These are phyloP conservation scores for Dasyurus viverrinus DNA, from an alignment of 2,113 vertebrate species.

Conservation along the genomic window DNA sequence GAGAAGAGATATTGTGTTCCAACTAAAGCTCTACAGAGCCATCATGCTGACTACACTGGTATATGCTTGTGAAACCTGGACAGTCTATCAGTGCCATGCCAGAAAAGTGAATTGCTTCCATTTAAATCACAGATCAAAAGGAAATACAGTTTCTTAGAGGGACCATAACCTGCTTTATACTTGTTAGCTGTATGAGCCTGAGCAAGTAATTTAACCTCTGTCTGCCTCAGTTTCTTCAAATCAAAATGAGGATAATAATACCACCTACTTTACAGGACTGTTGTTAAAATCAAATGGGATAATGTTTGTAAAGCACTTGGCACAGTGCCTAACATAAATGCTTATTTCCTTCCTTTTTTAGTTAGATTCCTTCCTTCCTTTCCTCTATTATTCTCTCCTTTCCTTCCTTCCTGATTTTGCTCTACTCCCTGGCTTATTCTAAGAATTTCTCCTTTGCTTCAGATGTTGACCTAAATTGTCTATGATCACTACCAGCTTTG, in stretches of 20 bases:
- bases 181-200: neutral
- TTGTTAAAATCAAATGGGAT: neutral
- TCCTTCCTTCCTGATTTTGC: neutral
- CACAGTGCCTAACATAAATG: neutral
- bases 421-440: neutral
- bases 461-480: neutral
- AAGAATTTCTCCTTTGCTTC: neutral
- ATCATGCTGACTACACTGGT: too few relatives aligned
- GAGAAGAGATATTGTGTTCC: too few relatives aligned
- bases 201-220: neutral
- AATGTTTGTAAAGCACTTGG: neutral
- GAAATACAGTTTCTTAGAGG: too few relatives aligned
- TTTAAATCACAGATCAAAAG: too few relatives aligned
- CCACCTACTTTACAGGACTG: neutral
- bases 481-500: neutral
- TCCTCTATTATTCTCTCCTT: neutral
- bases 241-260: neutral
- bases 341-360: neutral
- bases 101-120: too few relatives aligned
- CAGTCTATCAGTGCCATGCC: too few relatives aligned
- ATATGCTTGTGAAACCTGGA: too few relatives aligned
- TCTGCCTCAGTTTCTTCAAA: neutral
- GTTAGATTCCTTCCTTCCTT: neutral
- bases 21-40: too few relatives aligned
- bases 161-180: too few relatives aligned